These are phyloP conservation scores for Zaprionus ornatus DNA, from an alignment of 1,140 invertebrate species.

Conservation along the genomic window DNA sequence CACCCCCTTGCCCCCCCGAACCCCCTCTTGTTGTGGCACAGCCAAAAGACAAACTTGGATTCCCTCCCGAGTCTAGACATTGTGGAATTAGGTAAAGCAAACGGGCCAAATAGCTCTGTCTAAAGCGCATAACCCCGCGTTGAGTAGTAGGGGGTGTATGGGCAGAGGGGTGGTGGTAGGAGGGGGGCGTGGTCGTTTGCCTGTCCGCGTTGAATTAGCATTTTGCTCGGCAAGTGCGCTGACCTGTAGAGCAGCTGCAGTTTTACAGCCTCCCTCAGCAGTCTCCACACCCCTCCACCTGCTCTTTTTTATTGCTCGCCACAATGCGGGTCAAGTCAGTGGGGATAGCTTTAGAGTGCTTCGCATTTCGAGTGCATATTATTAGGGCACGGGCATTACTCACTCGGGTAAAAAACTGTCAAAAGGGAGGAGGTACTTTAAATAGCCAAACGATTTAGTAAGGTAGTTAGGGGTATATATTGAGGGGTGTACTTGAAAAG, in stretches of 20 bases:
- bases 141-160: neutral
- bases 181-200: neutral
- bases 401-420: neutral
- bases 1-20: neutral
- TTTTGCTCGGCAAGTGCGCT: conserved; percentile 56
- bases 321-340: conserved; percentile 31
- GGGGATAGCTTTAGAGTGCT: conserved; percentile 22
- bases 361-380: conserved; percentile 23
- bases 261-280: conserved; percentile 7
- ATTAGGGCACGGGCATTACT: conserved; percentile 1
- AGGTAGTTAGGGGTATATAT: neutral
- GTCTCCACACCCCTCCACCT: neutral
- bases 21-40: conserved; percentile 36
- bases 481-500: neutral
- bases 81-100: conserved; percentile 59
- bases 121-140: conserved; percentile 53
- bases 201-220: conserved; percentile 53
- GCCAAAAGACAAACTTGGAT: conserved; percentile 69
- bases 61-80: conserved; percentile 58
- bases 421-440: neutral
- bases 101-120: conserved; percentile 58
- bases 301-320: conserved; percentile 40
- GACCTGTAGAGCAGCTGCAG: conserved; percentile 53
- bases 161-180: neutral
- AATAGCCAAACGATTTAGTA: neutral